Evolutionary conservation across 2,888 invertebrate species (phyloP).

Genomic region (Thymelicus lineola): DNA sequence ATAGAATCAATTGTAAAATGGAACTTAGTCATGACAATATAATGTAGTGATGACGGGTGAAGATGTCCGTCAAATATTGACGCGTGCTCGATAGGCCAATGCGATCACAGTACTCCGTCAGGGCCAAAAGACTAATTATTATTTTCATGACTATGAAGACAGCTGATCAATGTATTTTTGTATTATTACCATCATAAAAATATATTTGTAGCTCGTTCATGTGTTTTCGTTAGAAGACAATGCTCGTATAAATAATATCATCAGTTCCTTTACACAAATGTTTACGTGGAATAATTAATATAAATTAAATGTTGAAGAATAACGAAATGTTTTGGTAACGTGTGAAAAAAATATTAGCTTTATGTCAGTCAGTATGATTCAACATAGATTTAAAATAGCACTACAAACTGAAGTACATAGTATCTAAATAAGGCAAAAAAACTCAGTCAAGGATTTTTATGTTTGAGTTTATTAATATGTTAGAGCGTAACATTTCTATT

Average conservation of each 20-base stretch:
- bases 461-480: conserved; percentile 58
- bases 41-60: conserved; percentile 79
- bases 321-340: background rate
- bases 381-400: background rate
- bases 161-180: conserved; percentile 55
- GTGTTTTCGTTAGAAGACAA: conserved; percentile 38
- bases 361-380: background rate
- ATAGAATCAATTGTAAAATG: conserved; percentile 41
- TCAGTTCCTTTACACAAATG: conserved; percentile 25
- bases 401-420: conserved; percentile 12
- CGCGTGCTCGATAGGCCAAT: conserved; percentile 73
- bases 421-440: background rate
- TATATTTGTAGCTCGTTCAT: conserved; percentile 41
- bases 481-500: conserved; percentile 69
- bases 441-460: conserved; percentile 13
- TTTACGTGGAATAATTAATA: background rate
- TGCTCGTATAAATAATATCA: conserved; percentile 29
- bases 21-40: conserved; percentile 57
- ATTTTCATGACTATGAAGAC: conserved; percentile 63
- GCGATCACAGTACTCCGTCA: conserved; percentile 60
- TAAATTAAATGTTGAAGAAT: conserved; percentile 20
- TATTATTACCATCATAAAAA: conserved; percentile 35
- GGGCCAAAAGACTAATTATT: conserved; percentile 72
- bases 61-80: conserved; percentile 81
- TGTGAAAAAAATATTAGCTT: background rate